phyloP scores from a whole-genome alignment of 2,113 vertebrate genomes.

The Ariopsis seemanni region DNA sequence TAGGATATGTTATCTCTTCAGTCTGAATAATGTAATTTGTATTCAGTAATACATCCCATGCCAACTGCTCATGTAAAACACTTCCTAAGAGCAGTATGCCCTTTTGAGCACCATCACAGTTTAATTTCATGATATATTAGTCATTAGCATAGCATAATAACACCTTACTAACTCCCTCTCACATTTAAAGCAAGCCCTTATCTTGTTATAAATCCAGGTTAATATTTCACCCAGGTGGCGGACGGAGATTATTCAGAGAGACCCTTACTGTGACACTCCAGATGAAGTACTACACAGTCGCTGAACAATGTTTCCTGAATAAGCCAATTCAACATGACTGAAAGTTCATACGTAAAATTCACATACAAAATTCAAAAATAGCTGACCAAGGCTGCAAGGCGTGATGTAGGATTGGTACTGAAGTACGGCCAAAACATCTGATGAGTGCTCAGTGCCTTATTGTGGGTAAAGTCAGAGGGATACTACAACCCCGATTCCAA shows the following conservation, averaged over 20 bases:
- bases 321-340: constrained; percentile 2
- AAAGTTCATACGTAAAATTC: neutral
- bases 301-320: constrained; percentile 8
- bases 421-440: neutral
- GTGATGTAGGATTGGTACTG: neutral
- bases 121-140: neutral
- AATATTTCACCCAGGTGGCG: neutral
- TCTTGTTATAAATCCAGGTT: neutral
- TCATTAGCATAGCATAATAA: neutral
- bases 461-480: neutral
- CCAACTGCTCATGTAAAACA: neutral
- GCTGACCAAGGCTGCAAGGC: neutral
- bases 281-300: neutral
- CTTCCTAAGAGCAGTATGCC: neutral
- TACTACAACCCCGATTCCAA: neutral
- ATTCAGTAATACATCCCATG: neutral
- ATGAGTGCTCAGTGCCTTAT: constrained; percentile 8
- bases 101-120: neutral
- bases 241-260: constrained; percentile 1
- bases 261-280: neutral
- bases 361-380: neutral
- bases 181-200: neutral
- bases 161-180: neutral
- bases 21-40: neutral
- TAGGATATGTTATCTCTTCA: neutral